Evolutionary conservation across 2,113 vertebrate genomes (phyloP), one percentile per base, ranked within the genome.

Genomic region (Tor tambroides): DNA sequence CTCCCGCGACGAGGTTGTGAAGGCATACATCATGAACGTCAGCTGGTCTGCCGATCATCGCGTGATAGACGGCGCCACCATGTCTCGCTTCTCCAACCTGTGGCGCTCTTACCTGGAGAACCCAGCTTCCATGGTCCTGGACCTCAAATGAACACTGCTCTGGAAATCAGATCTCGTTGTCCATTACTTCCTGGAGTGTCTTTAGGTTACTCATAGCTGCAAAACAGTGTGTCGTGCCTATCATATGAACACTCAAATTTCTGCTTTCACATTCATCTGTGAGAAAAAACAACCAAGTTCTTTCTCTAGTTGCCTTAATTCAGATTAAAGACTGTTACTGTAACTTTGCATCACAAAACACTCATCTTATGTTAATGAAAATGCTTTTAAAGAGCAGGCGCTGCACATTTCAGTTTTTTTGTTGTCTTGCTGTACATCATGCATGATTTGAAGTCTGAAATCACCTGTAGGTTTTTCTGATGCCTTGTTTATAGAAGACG

Each of bases 21-120:
- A 94, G 41, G 97, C 97, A 1, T 96, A 96, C 83, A 94, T 99
- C 88, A 96, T 99, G 96, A 97, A 97, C 2, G 95, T 98, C 90
- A 98, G 97, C 94, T 99, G 98, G 98, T 98, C 98, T 3, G 98
- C 98, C 0, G 98, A 99, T 91, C 98, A 99, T 85, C 95, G 97
- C 77, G 87, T 99, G 91, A 97, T 99, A 0, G 97, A 99, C 1
- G 98, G 98, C 0, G 98, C 98, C 81, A 98, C 97, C 15, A 95
- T 99, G 97, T 96, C 97, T 80, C 97, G 96, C 19, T 99, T 99
- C 92, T 99, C 97, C n/a, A 99, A 99, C 91, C 86, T 98, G 86
- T 99, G 98, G 98, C 96, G 93, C 92, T 97, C 96, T 9, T 98
- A 97, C 92, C 95, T 99, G 94, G 97, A 99, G 94, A 98, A 96